Evolutionary conservation across 2,888 invertebrate genomes (phyloP).

Genomic region (Dryobotodes eremita): DNA sequence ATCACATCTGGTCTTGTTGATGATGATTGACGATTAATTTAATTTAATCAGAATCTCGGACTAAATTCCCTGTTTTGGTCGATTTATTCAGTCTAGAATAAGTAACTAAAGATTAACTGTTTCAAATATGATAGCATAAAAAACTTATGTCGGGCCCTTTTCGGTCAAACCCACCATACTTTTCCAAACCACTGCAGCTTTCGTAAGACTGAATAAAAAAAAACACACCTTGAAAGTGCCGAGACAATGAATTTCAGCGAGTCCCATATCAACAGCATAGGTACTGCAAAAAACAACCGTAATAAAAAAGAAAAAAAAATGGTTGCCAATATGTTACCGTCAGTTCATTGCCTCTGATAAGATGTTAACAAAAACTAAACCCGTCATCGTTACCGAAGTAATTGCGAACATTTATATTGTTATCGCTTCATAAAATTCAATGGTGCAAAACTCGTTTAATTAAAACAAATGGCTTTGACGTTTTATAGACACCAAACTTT

Average conservation of each 20-base stretch:
- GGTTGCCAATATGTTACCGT: conserved; percentile 46
- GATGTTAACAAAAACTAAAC: conserved; percentile 47
- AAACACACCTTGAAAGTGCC: background rate
- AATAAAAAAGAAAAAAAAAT: conserved; percentile 3
- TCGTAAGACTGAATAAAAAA: too few relatives aligned
- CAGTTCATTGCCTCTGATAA: conserved; percentile 65
- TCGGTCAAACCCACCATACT: background rate
- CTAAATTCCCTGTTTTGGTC: background rate
- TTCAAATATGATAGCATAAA: background rate
- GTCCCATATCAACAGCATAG: background rate
- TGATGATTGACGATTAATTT: background rate
- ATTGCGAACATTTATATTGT: conserved; percentile 61
- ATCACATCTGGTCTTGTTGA: background rate
- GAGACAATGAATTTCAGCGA: background rate
- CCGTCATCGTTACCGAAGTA: conserved; percentile 53
- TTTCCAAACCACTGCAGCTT: background rate
- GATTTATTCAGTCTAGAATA: background rate
- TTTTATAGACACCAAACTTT: conserved; percentile 15
- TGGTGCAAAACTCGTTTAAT: conserved; percentile 49
- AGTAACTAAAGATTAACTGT: background rate
- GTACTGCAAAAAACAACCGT: background rate
- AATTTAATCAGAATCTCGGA: background rate
- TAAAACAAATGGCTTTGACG: conserved; percentile 31
- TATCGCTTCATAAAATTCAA: conserved; percentile 56
- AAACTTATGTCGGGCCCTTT: background rate